A percentile compares a stretch with the other conserved stretches of the same genome.
Conservation (phyloP, 2,797 vertebrate genomes). For the Linurgus olivaceus region DNA sequence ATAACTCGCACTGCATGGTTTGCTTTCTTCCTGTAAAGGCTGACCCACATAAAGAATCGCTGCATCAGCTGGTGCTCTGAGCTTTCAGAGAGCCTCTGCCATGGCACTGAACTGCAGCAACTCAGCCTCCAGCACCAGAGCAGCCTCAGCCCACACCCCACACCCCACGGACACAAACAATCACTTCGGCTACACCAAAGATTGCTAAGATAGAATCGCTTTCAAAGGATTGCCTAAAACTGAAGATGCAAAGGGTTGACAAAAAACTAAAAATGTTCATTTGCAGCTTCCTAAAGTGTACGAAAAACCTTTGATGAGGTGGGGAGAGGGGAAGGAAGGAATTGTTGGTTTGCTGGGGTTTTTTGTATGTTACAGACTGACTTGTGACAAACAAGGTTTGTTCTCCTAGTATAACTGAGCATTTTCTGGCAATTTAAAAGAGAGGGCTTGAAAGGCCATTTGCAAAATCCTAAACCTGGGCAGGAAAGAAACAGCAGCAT, state of each 20-base stretch:
- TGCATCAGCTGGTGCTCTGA: not conserved
- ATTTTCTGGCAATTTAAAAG: not conserved
- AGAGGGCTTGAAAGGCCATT: not conserved
- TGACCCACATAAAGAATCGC: not conserved
- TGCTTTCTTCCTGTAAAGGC: not conserved
- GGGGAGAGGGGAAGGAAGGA: not conserved
- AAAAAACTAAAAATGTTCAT: not conserved
- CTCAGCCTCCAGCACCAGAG: not conserved
- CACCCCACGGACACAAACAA: not conserved
- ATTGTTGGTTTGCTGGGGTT: not conserved
- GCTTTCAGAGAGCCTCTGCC: not conserved
- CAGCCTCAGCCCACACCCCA: not conserved
- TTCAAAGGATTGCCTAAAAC: not conserved
- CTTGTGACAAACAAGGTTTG: not conserved
- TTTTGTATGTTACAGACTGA: not conserved
- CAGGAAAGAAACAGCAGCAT: not conserved
- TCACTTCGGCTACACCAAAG: not conserved
- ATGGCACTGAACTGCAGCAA: not conserved
- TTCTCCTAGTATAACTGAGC: not conserved
- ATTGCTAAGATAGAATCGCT: not conserved
- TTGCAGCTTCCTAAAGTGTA: not conserved
- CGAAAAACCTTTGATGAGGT: not conserved
- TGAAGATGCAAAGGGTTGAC: not conserved
- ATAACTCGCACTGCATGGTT: not conserved
- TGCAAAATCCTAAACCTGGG: not conserved